Percentiles rank a stretch among this genome's conserved stretches.
Evolutionary conservation across 2,888 invertebrate species (phyloP).

Genomic region (Noctua fimbriata): DNA sequence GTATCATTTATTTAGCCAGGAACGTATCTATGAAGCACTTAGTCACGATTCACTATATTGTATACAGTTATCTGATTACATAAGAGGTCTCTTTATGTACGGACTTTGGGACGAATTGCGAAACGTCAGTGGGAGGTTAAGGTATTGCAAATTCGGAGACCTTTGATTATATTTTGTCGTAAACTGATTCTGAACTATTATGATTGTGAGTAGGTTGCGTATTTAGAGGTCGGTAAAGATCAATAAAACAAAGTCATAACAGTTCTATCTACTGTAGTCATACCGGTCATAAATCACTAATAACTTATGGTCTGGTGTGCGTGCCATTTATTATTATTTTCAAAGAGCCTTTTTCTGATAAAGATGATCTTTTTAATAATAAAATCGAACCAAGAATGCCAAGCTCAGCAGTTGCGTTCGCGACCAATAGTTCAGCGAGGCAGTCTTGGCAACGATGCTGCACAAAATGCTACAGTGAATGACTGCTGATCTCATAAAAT

Average conservation of each 20-base stretch:
- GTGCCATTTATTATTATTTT: background rate
- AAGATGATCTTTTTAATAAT: background rate
- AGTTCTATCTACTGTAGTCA: background rate
- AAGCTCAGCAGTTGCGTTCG: background rate
- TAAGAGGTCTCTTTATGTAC: slow-evolving; percentile 17
- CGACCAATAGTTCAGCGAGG: background rate
- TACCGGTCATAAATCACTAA: background rate
- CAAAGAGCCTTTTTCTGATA: background rate
- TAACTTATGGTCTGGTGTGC: background rate
- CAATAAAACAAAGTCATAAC: background rate
- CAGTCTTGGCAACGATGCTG: background rate
- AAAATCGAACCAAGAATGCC: background rate
- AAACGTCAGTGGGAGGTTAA: background rate
- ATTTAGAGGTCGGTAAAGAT: background rate
- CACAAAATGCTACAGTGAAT: background rate
- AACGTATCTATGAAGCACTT: slow-evolving; percentile 15
- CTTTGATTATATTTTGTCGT: background rate
- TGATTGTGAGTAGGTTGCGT: background rate
- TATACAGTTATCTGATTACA: background rate
- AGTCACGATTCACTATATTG: slow-evolving; percentile 20
- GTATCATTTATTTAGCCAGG: slow-evolving; percentile 9
- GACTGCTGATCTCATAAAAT: slow-evolving; percentile 4
- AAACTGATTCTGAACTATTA: background rate
- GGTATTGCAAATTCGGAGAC: slow-evolving; percentile 4
- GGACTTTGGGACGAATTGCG: slow-evolving; percentile 7